Conservation (phyloP, 1,140 invertebrate species). For the Bemisia tabaci region DNA sequence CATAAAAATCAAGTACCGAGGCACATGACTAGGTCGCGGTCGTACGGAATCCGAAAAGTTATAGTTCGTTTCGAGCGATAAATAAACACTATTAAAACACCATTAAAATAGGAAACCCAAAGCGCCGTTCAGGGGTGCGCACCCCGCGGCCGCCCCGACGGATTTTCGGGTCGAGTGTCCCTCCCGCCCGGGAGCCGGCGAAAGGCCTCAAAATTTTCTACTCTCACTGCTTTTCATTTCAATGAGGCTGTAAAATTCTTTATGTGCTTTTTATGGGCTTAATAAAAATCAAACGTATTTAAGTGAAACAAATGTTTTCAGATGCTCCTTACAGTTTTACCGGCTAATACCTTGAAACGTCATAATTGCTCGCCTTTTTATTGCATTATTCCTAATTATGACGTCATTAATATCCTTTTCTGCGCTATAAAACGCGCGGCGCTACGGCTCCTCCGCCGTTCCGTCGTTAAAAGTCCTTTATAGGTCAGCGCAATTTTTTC, state of each 20-base stretch:
- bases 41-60: not conserved
- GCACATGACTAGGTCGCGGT: not conserved
- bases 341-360: not conserved
- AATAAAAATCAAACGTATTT: not conserved
- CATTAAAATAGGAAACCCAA: not conserved
- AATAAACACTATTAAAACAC: not conserved
- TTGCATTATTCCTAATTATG: not conserved
- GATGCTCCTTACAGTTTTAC: not conserved
- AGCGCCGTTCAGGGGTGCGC: not conserved
- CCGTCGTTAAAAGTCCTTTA: not conserved
- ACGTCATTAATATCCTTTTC: not conserved
- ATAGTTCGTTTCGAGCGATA: not conserved
- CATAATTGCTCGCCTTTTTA: not conserved
- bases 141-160: not conserved
- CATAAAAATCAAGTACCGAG: too few relatives aligned
- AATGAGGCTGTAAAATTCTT: not conserved
- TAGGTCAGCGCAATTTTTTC: not conserved
- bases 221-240: not conserved
- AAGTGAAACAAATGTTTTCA: not conserved
- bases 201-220: not conserved
- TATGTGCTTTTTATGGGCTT: not conserved
- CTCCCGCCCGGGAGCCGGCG: not conserved
- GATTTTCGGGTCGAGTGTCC: not conserved
- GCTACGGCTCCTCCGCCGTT: not conserved
- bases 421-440: not conserved